phyloP scores from a whole-genome alignment of 2,888 invertebrate species.

The Seira ritae region DNA sequence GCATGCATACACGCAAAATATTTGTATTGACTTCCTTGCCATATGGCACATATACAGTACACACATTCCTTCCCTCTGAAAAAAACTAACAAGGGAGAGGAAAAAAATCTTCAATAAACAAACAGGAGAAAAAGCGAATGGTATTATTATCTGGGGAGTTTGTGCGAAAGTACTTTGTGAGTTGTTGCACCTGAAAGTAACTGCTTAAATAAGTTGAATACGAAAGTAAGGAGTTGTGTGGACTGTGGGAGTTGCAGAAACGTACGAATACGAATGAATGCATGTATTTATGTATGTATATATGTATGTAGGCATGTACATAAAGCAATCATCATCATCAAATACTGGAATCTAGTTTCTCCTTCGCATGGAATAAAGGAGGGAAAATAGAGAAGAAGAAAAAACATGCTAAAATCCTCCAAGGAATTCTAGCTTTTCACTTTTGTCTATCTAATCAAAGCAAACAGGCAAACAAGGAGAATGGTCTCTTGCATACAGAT shows the following conservation, averaged over 20 bases:
- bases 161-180: slow-evolving; percentile 47
- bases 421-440: slow-evolving; percentile 56
- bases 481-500: slow-evolving; percentile 5
- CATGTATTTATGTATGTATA: too few species aligned
- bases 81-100: slow-evolving; percentile 19
- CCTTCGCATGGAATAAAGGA: too few species aligned
- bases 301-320: neutral
- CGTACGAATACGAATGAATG: too few species aligned
- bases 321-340: slow-evolving; percentile 28
- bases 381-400: slow-evolving; percentile 8
- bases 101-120: slow-evolving; percentile 51
- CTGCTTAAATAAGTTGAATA: slow-evolving; percentile 50
- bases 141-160: slow-evolving; percentile 49
- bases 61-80: too few species aligned
- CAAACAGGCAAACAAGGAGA: slow-evolving; percentile 51
- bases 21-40: slow-evolving; percentile 43
- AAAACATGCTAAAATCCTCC: slow-evolving; percentile 40
- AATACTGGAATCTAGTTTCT: too few species aligned
- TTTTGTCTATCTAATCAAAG: slow-evolving; percentile 57
- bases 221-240: too few species aligned
- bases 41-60: too few species aligned
- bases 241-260: too few species aligned
- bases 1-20: slow-evolving; percentile 47
- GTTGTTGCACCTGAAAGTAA: slow-evolving; percentile 56
- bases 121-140: slow-evolving; percentile 46